phyloP scores from a whole-genome alignment of 2,113 vertebrate genomes.

The Brienomyrus longianalis region DNA sequence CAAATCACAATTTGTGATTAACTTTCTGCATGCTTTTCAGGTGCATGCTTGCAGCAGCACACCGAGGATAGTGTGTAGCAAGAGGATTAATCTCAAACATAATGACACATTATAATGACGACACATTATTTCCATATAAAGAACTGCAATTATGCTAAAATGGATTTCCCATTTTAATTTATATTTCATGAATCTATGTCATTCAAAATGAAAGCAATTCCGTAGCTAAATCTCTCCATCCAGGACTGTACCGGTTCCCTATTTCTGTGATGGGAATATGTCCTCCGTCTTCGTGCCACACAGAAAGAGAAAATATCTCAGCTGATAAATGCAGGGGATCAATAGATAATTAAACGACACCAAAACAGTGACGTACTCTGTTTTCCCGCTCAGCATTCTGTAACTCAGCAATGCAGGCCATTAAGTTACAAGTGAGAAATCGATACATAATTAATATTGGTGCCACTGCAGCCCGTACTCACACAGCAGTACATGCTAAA shows the following conservation, averaged over 20 bases:
- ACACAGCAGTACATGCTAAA: background rate
- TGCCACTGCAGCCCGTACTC: background rate
- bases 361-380: slow-evolving; percentile 53
- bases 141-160: slow-evolving; percentile 5
- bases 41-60: background rate
- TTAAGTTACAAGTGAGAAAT: slow-evolving; percentile 44
- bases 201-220: background rate
- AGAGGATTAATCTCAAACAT: background rate
- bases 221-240: background rate
- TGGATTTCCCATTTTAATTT: background rate
- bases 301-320: slow-evolving; percentile 9
- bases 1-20: background rate
- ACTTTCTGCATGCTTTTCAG: background rate
- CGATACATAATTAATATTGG: slow-evolving; percentile 46
- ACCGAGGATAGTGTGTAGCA: background rate
- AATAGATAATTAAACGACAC: slow-evolving; percentile 60
- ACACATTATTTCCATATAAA: background rate
- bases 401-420: slow-evolving; percentile 36
- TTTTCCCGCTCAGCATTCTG: slow-evolving; percentile 31
- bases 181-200: background rate
- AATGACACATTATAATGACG: background rate
- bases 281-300: background rate
- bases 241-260: background rate
- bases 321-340: slow-evolving; percentile 45
- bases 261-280: background rate